phyloP scores from a whole-genome alignment of 2,113 vertebrate species.

The Raphicerus campestris region DNA sequence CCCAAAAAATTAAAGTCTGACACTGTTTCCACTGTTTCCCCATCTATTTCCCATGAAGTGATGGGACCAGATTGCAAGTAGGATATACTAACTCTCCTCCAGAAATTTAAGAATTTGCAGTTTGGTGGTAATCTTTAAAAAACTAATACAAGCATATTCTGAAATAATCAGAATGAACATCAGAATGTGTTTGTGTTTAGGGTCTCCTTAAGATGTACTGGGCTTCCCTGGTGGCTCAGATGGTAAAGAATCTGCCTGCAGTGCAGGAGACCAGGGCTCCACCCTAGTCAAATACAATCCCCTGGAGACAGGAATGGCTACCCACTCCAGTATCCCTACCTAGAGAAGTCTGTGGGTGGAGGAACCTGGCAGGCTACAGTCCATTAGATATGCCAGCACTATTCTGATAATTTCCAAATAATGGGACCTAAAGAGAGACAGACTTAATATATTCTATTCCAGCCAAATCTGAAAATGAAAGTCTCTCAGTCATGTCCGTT shows the following conservation, averaged over 20 bases:
- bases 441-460: neutral
- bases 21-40: no score
- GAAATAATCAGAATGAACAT: neutral
- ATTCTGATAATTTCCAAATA: neutral
- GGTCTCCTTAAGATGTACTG: neutral
- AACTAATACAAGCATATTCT: neutral
- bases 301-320: neutral
- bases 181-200: neutral
- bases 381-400: neutral
- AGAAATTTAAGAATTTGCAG: neutral
- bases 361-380: neutral
- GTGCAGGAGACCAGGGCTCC: neutral
- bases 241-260: neutral
- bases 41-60: no score
- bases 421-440: neutral
- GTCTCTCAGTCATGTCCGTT: rapidly evolving
- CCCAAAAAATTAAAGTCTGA: no score
- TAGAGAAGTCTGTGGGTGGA: neutral
- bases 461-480: neutral
- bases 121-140: neutral
- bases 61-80: neutral
- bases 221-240: neutral
- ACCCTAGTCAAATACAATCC: neutral
- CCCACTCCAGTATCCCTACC: neutral
- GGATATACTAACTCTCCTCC: neutral